Evolutionary conservation across 2,888 invertebrate genomes (phyloP), one percentile per base, ranked within the genome.

Genomic region (Cryptophagus acutangulus): DNA sequence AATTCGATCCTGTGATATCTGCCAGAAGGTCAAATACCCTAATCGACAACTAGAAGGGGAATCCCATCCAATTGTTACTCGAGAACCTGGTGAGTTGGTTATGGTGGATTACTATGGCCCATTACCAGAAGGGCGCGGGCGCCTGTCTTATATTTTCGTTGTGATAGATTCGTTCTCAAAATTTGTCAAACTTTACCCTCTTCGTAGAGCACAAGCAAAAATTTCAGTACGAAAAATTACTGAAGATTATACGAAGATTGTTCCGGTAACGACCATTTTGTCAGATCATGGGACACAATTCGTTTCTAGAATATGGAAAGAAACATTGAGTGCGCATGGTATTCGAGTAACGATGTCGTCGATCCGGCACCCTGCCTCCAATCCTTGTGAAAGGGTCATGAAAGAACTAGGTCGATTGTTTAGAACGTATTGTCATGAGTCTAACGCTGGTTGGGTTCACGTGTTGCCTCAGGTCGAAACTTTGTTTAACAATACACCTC

Each of bases 201-300:
- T 43, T n/a, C 38, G 35, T 1, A 44, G 46, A 3, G 46, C 52
- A 1, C 25, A 31, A 20, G 33, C 30, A 16, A 29, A 26, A 36
- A 37, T 43, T 12, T 45, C 43, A 5, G 39, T 39, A 2, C 28
- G 35, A 0, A 41, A 38, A 20, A 26, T 45, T n/a, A 9, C 42
- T 6, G 9, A 43, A 1, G 41, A 46, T 12, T 47, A 40, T 40
- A 2, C 3, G 13, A 38, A 41, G 15, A 20, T 41, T 10, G 40
- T 47, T 17, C 12, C 13, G 8, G 9, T 33, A 9, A 29, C 33
- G 14, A 35, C 13, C 8, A 30, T 47, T 1, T 17, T 49, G 9
- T 36, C 25, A 9, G 52, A 51, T 30, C 49, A 53, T 25, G 55
- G 55, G 5, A 35, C 42, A 9, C 55, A 57, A 33, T 57, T 58